Base-by-base conservation (phyloP, 2,888 invertebrate genomes). In the Pyralis farinalis region DNA sequence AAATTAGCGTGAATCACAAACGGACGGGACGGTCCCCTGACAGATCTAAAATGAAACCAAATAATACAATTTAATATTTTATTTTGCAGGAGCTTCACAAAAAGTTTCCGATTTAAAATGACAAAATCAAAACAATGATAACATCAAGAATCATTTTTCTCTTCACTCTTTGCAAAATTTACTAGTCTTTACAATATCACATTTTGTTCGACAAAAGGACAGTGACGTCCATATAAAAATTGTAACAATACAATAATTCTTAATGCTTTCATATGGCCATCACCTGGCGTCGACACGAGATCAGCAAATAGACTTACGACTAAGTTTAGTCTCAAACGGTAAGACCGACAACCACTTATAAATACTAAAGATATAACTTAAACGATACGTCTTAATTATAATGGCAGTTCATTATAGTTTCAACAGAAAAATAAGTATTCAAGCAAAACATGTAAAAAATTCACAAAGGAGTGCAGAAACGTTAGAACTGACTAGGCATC, bases 111-210 rank as follows among this genome's bases (percentile, higher is more conserved):
- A 68, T 86, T 60, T 75, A 81, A 78, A 74, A 86, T 86, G 86
- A 85, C 85, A 67, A 88, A 88, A 84, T 68, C 83, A 76, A 83
- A 80, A 78, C 53, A 71, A 83, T 83, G 84, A 86, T 80, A 85
- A 87, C 87, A 87, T 87, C 88, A 88, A 87, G 87, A 88, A 88
- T 85, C 85, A 88, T 88, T 84, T 75, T 71, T 51, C 46, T 48
- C 44, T 60, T 60, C 67, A 70, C 72, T 63, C 72, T 73, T 72
- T 74, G 71, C 73, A 74, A 78, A 78, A 79, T 72, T 73, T 77
- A 78, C 76, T 79, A 85, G 84, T 85, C 85, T 86, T 85, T 79
- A 76, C 62, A 71, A 85, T 88, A 87, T 88, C 88, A 87, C 88
- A 88, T 85, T 85, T 86, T 79, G 82, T 86, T 85, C 76, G 57